Evolutionary conservation across 2,888 invertebrate genomes (phyloP).

Genomic region (Drymonia ruficornis): DNA sequence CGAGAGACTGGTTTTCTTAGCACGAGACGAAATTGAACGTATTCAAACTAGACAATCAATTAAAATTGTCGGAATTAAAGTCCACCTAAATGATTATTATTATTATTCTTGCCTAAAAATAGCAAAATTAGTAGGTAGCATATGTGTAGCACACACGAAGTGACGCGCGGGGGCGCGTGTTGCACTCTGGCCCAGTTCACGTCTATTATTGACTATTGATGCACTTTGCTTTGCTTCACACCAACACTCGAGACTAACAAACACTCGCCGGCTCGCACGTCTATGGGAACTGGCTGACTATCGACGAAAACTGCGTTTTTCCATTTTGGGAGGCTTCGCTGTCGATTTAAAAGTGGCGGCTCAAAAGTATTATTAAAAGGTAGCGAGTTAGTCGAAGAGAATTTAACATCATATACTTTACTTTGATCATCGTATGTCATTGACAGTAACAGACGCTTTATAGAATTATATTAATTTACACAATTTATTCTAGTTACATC

Average conservation of each 20-base stretch:
- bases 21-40: no score
- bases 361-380: neutral
- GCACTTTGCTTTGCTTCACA: constrained; percentile 11
- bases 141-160: neutral
- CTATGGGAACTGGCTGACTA: neutral
- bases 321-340: neutral
- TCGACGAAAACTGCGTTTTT: constrained; percentile 1
- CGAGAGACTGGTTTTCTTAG: no score
- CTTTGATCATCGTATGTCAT: no score
- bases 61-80: no score
- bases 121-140: neutral
- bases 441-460: no score
- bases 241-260: constrained; percentile 9
- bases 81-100: no score
- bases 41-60: no score
- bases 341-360: neutral
- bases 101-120: neutral
- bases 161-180: neutral
- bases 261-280: constrained; percentile 12
- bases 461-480: no score
- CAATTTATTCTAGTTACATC: no score
- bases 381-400: neutral
- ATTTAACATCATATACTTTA: no score
- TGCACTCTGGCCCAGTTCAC: constrained; percentile 5
- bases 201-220: constrained; percentile 13